Evolutionary conservation across 2,797 vertebrate genomes (phyloP), one percentile per base, ranked within the genome.

Genomic region (Ataeniobius toweri): DNA sequence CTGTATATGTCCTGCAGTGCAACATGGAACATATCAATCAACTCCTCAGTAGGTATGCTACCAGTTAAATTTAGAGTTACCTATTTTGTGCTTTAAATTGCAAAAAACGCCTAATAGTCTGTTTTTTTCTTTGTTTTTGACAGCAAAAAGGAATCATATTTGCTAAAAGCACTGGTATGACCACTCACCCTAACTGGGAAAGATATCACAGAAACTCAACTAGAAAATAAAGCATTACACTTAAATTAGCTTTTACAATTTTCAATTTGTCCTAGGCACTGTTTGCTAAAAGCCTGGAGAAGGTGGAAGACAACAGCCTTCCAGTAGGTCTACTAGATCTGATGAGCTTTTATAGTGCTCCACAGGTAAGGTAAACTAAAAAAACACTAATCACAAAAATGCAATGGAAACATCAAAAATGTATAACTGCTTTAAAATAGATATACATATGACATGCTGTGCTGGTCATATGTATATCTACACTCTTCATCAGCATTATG

Each of bases 121-220:
- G 7, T 36, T 28, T 63, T 67, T 2, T 84, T 13, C 81, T 74
- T 14, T 74, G 74, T 79, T 36, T 85, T 73, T 73, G 80, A 77
- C 93, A 99, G 98, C 93, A 97, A 96, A 88, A 97, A 97, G 87
- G 97, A 99, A 91, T 97, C 98, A 2, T 53, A 96, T 85, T 91
- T 97, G 86, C 95, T 96, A 65, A 99, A 99, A 97, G 98, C 98
- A 92, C 91, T 99, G 94, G 98, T 99, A 95, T 96, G 96, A 83
- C 31, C 24, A 51, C 8, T 50, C 8, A 48, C n/a, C 22, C 6
- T 16, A 56, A 6, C 6, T n/a, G 1, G 3, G 31, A 82, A 3
- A 53, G 13, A 68, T 6, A 2, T 31, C 6, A n/a, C 16, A 22
- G 51, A 63, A 8, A 69, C 36, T 3, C 22, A 2, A 41, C 5